Evolutionary conservation across 2,888 invertebrate species (phyloP).

Genomic region (Mesoligia furuncula): DNA sequence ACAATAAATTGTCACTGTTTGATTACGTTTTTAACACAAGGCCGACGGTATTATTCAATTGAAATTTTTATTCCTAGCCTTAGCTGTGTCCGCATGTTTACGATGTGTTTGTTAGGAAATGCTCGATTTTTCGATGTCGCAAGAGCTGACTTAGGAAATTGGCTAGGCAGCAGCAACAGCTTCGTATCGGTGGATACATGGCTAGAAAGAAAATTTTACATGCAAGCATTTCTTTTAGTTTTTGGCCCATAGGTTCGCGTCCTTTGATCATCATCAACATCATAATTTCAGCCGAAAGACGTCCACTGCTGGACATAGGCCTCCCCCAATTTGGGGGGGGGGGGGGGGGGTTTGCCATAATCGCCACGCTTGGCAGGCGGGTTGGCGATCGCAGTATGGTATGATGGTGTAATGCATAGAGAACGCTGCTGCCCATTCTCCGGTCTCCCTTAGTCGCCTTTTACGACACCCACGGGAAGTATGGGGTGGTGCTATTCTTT

Average conservation of each 20-base stretch:
- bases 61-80: conserved; percentile 67
- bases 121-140: conserved; percentile 10
- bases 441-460: too few relatives aligned
- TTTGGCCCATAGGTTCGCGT: not conserved
- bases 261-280: too few relatives aligned
- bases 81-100: conserved; percentile 42
- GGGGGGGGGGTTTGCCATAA: too few relatives aligned
- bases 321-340: too few relatives aligned
- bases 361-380: too few relatives aligned
- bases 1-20: conserved; percentile 74
- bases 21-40: conserved; percentile 73
- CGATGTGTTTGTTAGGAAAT: conserved; percentile 10
- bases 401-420: too few relatives aligned
- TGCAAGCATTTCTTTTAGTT: not conserved
- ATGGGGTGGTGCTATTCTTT: too few relatives aligned
- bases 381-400: too few relatives aligned
- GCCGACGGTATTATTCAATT: conserved; percentile 77
- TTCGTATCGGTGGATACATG: not conserved
- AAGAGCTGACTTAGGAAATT: not conserved
- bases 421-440: too few relatives aligned
- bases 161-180: not conserved
- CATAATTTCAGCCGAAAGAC: too few relatives aligned
- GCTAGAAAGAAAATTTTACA: not conserved
- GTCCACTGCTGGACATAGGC: too few relatives aligned
- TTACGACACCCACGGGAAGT: too few relatives aligned